Percentiles rank a stretch among this genome's conserved stretches.
Evolutionary conservation across 2,113 vertebrate genomes (phyloP).

Genomic region (Neolamprologus caudopunctatus): DNA sequence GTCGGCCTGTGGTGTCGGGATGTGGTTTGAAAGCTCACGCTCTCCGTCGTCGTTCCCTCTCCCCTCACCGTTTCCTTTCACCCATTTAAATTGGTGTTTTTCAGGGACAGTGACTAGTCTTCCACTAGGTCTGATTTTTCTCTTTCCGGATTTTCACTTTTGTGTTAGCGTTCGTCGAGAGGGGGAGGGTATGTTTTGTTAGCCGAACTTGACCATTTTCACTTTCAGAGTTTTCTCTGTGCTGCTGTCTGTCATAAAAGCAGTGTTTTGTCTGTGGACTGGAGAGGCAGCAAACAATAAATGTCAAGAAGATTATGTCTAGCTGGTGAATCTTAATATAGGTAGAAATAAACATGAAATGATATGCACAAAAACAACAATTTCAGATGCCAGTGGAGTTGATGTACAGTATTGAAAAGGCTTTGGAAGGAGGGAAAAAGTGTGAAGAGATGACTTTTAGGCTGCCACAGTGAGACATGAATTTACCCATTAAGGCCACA

Average conservation of each 20-base stretch:
- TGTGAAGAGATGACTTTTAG: slow-evolving; percentile 26
- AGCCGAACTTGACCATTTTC: slow-evolving; percentile 36
- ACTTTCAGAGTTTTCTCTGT: slow-evolving; percentile 12
- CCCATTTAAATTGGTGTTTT: slow-evolving; percentile 1
- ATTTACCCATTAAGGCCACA: slow-evolving; percentile 47
- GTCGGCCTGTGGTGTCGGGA: slow-evolving; percentile 44
- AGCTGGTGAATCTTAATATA: slow-evolving; percentile 29
- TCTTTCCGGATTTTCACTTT: neutral
- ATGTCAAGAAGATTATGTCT: slow-evolving; percentile 46
- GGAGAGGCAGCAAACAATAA: slow-evolving; percentile 17
- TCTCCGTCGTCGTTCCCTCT: slow-evolving; percentile 13
- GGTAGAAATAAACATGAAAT: slow-evolving; percentile 36
- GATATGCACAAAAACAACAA: slow-evolving; percentile 56
- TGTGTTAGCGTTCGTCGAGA: neutral
- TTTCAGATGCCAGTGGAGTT: slow-evolving; percentile 40
- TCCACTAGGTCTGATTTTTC: neutral
- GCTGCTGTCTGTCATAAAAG: slow-evolving; percentile 20
- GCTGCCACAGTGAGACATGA: slow-evolving; percentile 36
- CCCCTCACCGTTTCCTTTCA: slow-evolving; percentile 12
- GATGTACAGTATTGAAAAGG: slow-evolving; percentile 44
- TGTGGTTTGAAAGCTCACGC: slow-evolving; percentile 60
- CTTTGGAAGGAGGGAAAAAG: neutral
- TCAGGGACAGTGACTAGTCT: slow-evolving; percentile 7
- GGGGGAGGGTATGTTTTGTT: neutral
- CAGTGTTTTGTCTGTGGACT: slow-evolving; percentile 4